Conservation (phyloP, 2,113 vertebrate genomes). For the Onychorhynchus coronatus region DNA sequence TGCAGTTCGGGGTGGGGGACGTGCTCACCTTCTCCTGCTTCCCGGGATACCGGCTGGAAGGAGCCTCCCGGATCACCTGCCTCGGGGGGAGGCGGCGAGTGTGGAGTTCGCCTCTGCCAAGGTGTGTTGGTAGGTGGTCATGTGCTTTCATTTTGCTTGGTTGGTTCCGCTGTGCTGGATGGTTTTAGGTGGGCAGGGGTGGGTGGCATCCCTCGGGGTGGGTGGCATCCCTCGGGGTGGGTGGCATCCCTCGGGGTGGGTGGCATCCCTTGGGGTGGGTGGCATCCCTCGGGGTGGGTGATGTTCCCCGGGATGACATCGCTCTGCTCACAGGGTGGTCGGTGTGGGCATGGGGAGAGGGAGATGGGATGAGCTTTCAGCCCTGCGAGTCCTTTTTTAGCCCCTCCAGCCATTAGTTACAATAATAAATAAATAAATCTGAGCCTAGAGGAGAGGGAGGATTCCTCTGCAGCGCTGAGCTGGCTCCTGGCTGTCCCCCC, state of each 20-base stretch:
- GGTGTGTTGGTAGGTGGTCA: slow-evolving; percentile 99
- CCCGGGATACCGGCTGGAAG: slow-evolving; percentile 96
- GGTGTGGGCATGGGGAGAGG: background rate
- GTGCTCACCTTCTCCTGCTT: slow-evolving; percentile 93
- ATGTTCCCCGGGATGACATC: background rate
- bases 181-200: background rate
- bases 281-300: background rate
- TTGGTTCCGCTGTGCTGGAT: background rate
- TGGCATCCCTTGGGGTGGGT: background rate
- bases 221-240: background rate
- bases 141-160: slow-evolving; percentile 91
- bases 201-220: background rate
- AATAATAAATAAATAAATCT: background rate
- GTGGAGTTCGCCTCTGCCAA: slow-evolving; percentile 99
- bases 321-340: accelerated
- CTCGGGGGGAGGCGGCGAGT: slow-evolving; percentile 96
- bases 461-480: background rate
- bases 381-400: background rate
- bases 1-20: slow-evolving; percentile 93
- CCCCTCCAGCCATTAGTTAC: background rate
- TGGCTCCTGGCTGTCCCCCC: background rate
- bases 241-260: background rate
- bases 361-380: background rate
- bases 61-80: slow-evolving; percentile 89
- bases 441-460: background rate